Conservation (phyloP, 1,140 invertebrate genomes). For the Centruroides sculpturatus region DNA sequence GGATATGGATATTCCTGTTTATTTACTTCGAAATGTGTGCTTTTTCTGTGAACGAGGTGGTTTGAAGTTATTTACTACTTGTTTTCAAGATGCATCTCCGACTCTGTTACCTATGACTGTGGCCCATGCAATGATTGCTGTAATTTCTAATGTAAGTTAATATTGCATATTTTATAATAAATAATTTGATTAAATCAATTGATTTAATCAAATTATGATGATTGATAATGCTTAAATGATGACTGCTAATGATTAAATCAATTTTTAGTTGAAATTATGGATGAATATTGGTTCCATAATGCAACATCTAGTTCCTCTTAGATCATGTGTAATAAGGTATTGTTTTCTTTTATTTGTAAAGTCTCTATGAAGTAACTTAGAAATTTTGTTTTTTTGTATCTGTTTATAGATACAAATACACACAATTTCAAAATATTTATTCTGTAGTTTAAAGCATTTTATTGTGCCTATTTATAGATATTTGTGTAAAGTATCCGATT, state of each 20-base stretch:
- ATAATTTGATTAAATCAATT: too few relatives aligned
- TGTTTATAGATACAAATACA: too few relatives aligned
- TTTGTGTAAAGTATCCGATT: slow-evolving; percentile 82
- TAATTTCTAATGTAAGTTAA: slow-evolving; percentile 65
- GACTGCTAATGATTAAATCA: neutral
- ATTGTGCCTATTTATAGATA: slow-evolving; percentile 34
- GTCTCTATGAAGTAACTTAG: neutral
- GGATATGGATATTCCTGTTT: slow-evolving; percentile 80
- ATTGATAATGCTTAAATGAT: neutral
- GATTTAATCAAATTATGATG: too few relatives aligned
- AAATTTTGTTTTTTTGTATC: too few relatives aligned
- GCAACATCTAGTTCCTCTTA: slow-evolving; percentile 69
- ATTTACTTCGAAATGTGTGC: slow-evolving; percentile 72
- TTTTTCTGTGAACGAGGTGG: slow-evolving; percentile 75
- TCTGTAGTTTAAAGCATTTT: neutral
- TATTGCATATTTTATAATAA: neutral
- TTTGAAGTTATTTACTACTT: slow-evolving; percentile 63
- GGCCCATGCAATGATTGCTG: slow-evolving; percentile 76
- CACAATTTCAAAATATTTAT: too few relatives aligned
- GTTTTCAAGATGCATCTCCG: slow-evolving; percentile 59
- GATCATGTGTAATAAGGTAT: slow-evolving; percentile 59
- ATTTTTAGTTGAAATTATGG: slow-evolving; percentile 56
- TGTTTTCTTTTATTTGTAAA: slow-evolving; percentile 1
- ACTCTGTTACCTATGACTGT: slow-evolving; percentile 63
- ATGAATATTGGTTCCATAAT: slow-evolving; percentile 77